Evolutionary conservation across 2,113 vertebrate species (phyloP).

Genomic region (Capreolus pygargus): DNA sequence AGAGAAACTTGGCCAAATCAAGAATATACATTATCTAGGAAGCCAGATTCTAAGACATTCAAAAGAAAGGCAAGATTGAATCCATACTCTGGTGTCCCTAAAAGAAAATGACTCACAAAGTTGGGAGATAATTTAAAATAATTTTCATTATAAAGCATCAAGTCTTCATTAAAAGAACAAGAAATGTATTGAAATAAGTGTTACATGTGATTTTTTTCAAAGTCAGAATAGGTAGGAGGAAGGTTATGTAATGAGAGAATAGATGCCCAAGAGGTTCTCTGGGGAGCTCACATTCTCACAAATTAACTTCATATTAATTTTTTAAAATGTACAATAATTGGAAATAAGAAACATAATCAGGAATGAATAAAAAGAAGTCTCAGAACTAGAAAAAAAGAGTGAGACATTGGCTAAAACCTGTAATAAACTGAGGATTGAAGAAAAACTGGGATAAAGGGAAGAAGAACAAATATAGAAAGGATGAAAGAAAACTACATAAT

Average conservation of each 20-base stretch:
- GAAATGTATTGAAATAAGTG: background rate
- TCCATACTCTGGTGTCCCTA: background rate
- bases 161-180: background rate
- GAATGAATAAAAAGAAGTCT: background rate
- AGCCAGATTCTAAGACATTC: background rate
- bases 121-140: background rate
- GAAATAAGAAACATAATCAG: background rate
- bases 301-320: background rate
- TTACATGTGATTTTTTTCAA: background rate
- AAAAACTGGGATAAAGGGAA: background rate
- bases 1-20: background rate
- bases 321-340: background rate
- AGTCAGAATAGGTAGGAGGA: background rate
- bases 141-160: background rate
- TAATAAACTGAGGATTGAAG: background rate
- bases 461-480: background rate
- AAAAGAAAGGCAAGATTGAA: background rate
- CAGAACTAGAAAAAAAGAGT: background rate
- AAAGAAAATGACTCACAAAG: background rate
- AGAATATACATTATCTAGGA: background rate
- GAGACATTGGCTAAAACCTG: background rate
- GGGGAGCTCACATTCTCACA: background rate
- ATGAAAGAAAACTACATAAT: background rate
- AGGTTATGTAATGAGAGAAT: background rate
- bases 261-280: background rate